These are phyloP conservation scores for Pammene fasciana DNA, from an alignment of 2,888 invertebrate genomes.

Conservation along the genomic window DNA sequence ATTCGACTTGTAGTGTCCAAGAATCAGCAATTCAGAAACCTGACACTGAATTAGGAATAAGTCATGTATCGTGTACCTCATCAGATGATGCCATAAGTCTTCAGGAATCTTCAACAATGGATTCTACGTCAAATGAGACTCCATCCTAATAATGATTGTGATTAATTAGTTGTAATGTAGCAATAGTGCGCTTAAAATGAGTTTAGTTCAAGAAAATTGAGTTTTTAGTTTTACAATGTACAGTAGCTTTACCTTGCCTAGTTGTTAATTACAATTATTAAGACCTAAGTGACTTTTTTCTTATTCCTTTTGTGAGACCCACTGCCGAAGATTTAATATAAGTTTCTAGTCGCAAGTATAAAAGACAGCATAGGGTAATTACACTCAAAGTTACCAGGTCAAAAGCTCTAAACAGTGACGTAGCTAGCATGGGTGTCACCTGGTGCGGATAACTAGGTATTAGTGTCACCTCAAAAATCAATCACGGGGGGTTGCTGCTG, in stretches of 20 bases:
- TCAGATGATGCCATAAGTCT: constrained; percentile 19
- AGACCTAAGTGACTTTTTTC: constrained; percentile 6
- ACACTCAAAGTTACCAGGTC: too few relatives aligned
- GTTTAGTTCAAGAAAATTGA: constrained; percentile 28
- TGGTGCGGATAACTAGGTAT: too few relatives aligned
- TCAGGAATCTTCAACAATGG: neutral
- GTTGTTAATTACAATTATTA: constrained; percentile 29
- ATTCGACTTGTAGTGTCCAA: neutral
- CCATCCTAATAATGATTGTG: constrained; percentile 26
- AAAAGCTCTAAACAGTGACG: too few relatives aligned
- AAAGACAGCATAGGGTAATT: too few relatives aligned
- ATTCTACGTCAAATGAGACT: neutral
- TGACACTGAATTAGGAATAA: constrained; percentile 7
- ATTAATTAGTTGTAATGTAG: constrained; percentile 16
- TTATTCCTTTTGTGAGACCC: neutral
- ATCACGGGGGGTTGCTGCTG: too few relatives aligned
- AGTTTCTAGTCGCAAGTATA: too few relatives aligned
- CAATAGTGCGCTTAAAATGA: constrained; percentile 12
- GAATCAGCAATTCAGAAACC: constrained; percentile 10
- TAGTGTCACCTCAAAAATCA: too few relatives aligned
- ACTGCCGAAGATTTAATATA: too few relatives aligned
- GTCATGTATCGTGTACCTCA: constrained; percentile 10
- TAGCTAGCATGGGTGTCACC: too few relatives aligned
- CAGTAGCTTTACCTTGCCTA: constrained; percentile 31
- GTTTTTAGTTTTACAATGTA: constrained; percentile 34